Evolutionary conservation across 1,140 invertebrate genomes (phyloP).

Genomic region (Drosophila kurseongensis): DNA sequence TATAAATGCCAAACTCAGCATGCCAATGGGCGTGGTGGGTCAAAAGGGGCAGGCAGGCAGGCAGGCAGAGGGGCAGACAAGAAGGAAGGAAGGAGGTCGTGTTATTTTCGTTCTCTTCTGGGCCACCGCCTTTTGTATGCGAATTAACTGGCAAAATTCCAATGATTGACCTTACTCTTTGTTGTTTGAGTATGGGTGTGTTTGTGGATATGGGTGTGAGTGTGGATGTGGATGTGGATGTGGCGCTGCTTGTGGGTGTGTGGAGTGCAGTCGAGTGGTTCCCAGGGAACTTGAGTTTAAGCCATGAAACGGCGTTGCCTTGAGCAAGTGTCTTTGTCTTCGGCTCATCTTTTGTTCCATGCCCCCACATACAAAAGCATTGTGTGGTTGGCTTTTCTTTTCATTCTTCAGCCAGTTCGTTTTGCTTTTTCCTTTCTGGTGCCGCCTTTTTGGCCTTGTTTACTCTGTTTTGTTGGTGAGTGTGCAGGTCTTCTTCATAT

Average conservation of each 20-base stretch:
- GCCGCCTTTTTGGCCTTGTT: conserved; percentile 44
- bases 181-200: conserved; percentile 33
- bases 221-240: conserved; percentile 12
- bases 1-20: conserved; percentile 81
- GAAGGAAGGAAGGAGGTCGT: conserved; percentile 9
- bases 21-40: conserved; percentile 48
- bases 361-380: conserved; percentile 47
- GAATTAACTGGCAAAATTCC: conserved; percentile 83
- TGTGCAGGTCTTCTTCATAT: conserved; percentile 34
- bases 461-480: conserved; percentile 17
- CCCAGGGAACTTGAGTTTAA: conserved; percentile 59
- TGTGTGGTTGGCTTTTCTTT: conserved; percentile 64
- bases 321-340: conserved; percentile 78
- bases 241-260: conserved; percentile 18
- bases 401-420: conserved; percentile 4
- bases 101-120: conserved; percentile 47
- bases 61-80: not conserved
- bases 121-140: conserved; percentile 67
- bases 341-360: conserved; percentile 74
- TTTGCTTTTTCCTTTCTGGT: conserved; percentile 27
- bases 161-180: conserved; percentile 78
- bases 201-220: conserved; percentile 16
- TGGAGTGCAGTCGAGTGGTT: conserved; percentile 54
- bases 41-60: conserved; percentile 13
- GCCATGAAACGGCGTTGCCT: conserved; percentile 64